Evolutionary conservation across 2,797 vertebrate species (phyloP).

Genomic region (Harpagifer antarcticus): DNA sequence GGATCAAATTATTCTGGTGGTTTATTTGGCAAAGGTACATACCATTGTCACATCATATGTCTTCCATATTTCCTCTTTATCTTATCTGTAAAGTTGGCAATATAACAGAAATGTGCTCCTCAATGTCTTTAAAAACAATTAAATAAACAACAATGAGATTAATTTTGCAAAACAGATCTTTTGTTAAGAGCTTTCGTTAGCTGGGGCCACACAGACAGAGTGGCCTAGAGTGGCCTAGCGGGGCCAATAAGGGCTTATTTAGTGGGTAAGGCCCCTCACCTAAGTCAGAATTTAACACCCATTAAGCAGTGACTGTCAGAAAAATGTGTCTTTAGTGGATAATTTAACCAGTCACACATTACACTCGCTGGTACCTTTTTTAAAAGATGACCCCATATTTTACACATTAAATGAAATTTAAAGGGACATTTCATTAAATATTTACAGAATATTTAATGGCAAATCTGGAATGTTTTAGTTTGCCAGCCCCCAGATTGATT

Average conservation of each 20-base stretch:
- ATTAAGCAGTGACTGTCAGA: constrained; percentile 13
- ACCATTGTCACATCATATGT: constrained; percentile 43
- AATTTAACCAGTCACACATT: constrained; percentile 21
- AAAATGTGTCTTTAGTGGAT: constrained; percentile 26
- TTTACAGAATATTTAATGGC: constrained; percentile 16
- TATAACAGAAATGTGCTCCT: constrained; percentile 27
- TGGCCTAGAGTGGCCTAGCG: constrained; percentile 6
- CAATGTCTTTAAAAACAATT: constrained; percentile 38
- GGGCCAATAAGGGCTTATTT: constrained; percentile 29
- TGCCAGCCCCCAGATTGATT: background rate
- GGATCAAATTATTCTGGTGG: constrained; percentile 29
- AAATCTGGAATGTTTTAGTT: constrained; percentile 1
- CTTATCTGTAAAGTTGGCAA: constrained; percentile 21
- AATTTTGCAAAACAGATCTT: constrained; percentile 1
- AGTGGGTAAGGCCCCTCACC: constrained; percentile 14
- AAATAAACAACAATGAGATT: constrained; percentile 16
- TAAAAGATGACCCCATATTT: background rate
- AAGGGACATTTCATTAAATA: constrained; percentile 27
- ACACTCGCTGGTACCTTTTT: background rate
- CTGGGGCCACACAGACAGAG: constrained; percentile 12
- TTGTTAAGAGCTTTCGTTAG: constrained; percentile 3
- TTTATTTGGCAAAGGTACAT: constrained; percentile 36
- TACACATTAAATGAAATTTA: constrained; percentile 30
- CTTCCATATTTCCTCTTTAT: constrained; percentile 36
- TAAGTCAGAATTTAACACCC: constrained; percentile 33